Percentiles rank a stretch among this genome's conserved stretches.
phyloP scores from a whole-genome alignment of 2,113 vertebrate species.

The Holacanthus passer region DNA sequence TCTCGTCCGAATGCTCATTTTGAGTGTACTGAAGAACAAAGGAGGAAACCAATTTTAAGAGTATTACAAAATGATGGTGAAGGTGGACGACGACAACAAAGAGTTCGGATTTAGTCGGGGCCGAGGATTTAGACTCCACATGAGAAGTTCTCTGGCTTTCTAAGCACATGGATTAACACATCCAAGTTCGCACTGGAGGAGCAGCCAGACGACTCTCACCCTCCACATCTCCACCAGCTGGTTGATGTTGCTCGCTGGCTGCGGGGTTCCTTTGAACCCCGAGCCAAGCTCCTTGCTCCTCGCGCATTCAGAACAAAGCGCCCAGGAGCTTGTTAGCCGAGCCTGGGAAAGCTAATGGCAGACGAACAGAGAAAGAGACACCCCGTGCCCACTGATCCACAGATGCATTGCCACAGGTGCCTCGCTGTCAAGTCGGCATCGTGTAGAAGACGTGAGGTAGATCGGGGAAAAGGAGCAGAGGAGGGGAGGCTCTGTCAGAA shows the following conservation, averaged over 20 bases:
- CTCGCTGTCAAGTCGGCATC: constrained; percentile 55
- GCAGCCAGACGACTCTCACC: constrained; percentile 46
- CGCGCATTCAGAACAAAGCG: constrained; percentile 56
- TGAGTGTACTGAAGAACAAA: no score
- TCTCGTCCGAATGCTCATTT: not conserved
- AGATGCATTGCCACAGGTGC: constrained; percentile 62
- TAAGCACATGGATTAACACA: constrained; percentile 56
- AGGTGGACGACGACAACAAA: constrained; percentile 40
- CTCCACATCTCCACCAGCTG: constrained; percentile 48
- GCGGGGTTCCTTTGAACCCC: constrained; percentile 53
- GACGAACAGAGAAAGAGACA: constrained; percentile 44
- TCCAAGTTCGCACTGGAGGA: constrained; percentile 43
- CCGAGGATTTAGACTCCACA: constrained; percentile 37
- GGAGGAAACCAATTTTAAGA: constrained; percentile 6
- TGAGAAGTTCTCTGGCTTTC: constrained; percentile 48
- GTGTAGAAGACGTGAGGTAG: constrained; percentile 28
- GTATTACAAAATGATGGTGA: not conserved
- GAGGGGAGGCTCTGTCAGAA: constrained; percentile 35
- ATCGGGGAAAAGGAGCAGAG: not conserved
- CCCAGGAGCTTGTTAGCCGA: constrained; percentile 61
- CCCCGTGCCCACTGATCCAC: constrained; percentile 48
- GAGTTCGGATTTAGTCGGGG: constrained; percentile 26
- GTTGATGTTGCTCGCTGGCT: constrained; percentile 34
- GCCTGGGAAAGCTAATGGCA: constrained; percentile 50
- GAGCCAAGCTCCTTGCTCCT: constrained; percentile 32